Evolutionary conservation across 2,797 vertebrate species (phyloP).

Genomic region (Propithecus deckenii): DNA sequence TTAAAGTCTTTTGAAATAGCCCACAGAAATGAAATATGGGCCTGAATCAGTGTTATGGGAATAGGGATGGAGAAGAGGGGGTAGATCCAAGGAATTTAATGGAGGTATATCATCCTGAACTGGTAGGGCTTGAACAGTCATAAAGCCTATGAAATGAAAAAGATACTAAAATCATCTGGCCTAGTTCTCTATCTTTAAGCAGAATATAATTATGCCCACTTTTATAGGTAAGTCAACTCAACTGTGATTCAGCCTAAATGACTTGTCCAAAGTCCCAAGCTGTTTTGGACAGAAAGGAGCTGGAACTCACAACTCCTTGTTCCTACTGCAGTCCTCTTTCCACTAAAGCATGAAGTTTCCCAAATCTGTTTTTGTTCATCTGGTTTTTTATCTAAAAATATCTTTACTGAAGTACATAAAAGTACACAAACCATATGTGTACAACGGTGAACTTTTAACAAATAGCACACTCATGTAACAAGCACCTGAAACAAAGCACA

Average conservation of each 20-base stretch:
- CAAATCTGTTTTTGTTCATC: neutral
- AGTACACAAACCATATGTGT: neutral
- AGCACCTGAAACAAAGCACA: neutral
- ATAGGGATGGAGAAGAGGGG: neutral
- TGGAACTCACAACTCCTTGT: conserved; percentile 12
- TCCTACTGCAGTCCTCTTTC: neutral
- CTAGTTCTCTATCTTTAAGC: neutral
- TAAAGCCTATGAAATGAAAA: conserved; percentile 34
- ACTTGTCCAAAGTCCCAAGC: neutral
- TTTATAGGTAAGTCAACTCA: neutral
- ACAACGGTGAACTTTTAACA: neutral
- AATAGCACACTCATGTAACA: neutral
- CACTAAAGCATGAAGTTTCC: neutral
- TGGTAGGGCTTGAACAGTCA: neutral
- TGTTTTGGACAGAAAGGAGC: neutral
- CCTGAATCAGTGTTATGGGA: neutral
- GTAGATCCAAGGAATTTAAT: conserved; percentile 21
- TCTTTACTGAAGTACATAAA: neutral
- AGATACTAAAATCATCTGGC: neutral
- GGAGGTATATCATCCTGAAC: conserved; percentile 23
- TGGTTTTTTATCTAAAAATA: neutral
- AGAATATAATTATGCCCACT: neutral
- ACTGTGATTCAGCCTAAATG: neutral
- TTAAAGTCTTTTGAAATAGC: conserved; percentile 9
- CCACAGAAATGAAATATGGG: neutral